These are phyloP conservation scores for Pterostichus madidus DNA, from an alignment of 2,888 invertebrate species.

Conservation along the genomic window DNA sequence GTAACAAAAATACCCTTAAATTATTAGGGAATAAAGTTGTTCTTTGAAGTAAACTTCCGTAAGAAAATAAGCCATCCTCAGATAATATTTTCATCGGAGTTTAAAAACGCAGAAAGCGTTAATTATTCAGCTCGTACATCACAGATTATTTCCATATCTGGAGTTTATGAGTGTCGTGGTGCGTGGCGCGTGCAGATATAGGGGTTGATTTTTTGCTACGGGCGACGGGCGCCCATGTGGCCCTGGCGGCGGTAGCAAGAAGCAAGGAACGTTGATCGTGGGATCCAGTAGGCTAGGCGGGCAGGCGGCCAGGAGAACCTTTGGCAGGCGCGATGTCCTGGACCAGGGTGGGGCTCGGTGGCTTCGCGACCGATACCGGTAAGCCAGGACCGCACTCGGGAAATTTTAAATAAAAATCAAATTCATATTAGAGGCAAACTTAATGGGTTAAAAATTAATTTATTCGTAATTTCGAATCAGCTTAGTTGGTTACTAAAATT, in stretches of 20 bases:
- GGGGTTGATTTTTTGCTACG: conserved; percentile 8
- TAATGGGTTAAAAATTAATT: too few species aligned
- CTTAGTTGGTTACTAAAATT: too few species aligned
- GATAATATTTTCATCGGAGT: background rate
- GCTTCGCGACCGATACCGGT: conserved; percentile 2
- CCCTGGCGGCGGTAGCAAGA: background rate
- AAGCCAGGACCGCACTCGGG: background rate
- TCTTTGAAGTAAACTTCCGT: background rate
- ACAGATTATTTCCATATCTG: conserved; percentile 49
- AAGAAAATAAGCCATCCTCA: background rate
- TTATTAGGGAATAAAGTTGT: too few species aligned
- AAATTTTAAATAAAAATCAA: background rate
- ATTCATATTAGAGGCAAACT: background rate
- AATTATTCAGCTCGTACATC: conserved; percentile 38
- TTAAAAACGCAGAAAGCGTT: conserved; percentile 23
- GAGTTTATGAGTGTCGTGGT: conserved; percentile 34
- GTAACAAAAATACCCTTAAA: too few species aligned
- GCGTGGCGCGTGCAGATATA: conserved; percentile 35
- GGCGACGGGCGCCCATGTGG: conserved; percentile 5
- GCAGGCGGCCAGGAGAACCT: conserved; percentile 27
- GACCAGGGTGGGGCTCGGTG: conserved; percentile 13
- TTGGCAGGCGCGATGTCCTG: background rate
- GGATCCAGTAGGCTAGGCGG: conserved; percentile 31
- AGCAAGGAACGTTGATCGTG: conserved; percentile 4
- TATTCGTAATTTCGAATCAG: too few species aligned